phyloP scores from a whole-genome alignment of 2,797 vertebrate species.

The Acanthurus leucopareius region DNA sequence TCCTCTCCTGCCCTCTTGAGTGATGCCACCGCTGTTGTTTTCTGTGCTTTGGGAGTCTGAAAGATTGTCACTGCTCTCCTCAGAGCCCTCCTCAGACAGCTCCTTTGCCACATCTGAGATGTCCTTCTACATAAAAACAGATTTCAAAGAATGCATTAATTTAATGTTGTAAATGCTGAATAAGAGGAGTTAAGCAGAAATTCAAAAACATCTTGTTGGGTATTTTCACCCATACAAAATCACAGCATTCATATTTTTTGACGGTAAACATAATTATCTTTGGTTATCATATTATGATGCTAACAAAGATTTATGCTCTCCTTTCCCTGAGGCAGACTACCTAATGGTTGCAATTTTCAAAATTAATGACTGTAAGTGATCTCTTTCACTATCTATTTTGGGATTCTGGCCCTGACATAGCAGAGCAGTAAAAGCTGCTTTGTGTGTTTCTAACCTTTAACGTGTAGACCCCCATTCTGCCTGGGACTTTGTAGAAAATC shows the following conservation, averaged over 20 bases:
- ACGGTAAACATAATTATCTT: neutral
- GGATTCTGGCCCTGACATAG: neutral
- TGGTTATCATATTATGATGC: neutral
- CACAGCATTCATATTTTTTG: neutral
- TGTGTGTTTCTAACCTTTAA: constrained; percentile 88
- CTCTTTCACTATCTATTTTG: neutral
- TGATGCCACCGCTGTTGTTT: constrained; percentile 86
- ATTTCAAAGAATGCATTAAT: neutral
- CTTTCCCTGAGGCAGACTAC: neutral
- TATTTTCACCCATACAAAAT: neutral
- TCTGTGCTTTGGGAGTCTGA: constrained; percentile 92
- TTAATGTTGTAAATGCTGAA: neutral
- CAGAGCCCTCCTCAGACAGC: constrained; percentile 92
- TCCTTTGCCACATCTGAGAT: constrained; percentile 91
- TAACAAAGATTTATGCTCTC: neutral
- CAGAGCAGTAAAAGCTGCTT: neutral
- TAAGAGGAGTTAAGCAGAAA: neutral
- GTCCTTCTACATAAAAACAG: constrained; percentile 89
- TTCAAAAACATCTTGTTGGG: neutral
- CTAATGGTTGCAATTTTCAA: constrained; percentile 4
- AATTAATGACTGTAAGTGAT: constrained; percentile 2
- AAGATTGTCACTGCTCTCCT: constrained; percentile 94
- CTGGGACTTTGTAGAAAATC: constrained; percentile 99
- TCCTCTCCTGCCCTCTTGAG: constrained; percentile 88
- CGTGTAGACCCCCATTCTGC: constrained; percentile 98